Percentiles rank a stretch among this genome's conserved stretches.
Evolutionary conservation across 2,113 vertebrate species (phyloP).

Genomic region (Dolichotis patagonum): DNA sequence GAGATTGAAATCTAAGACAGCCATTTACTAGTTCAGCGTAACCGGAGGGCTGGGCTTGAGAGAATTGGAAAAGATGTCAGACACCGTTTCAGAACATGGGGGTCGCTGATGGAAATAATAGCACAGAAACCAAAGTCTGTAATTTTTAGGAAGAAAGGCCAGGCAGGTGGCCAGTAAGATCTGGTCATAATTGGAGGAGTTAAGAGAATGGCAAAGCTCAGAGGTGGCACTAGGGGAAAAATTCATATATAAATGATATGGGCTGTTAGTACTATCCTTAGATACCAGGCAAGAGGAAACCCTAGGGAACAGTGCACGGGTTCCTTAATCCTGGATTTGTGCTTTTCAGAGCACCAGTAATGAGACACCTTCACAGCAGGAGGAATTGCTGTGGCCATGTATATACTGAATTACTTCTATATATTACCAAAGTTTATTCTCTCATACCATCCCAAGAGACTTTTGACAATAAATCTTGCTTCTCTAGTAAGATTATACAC

Average conservation of each 20-base stretch:
- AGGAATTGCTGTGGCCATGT: neutral
- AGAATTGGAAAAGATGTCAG: neutral
- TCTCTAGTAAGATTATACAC: slow-evolving; percentile 49
- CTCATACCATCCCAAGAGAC: slow-evolving; percentile 21
- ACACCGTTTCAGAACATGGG: neutral
- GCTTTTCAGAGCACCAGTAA: slow-evolving; percentile 51
- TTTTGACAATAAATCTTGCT: slow-evolving; percentile 47
- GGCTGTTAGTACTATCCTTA: slow-evolving; percentile 30
- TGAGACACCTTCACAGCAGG: slow-evolving; percentile 53
- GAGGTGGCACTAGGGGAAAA: neutral
- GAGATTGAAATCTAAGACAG: slow-evolving; percentile 7
- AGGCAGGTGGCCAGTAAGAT: slow-evolving; percentile 22
- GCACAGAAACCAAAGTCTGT: neutral
- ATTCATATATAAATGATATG: slow-evolving; percentile 46
- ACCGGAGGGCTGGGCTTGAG: neutral
- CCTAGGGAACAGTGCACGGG: neutral
- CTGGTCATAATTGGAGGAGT: slow-evolving; percentile 26
- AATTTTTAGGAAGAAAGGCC: slow-evolving; percentile 13
- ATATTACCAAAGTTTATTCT: neutral
- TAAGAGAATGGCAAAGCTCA: slow-evolving; percentile 25
- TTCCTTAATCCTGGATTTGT: slow-evolving; percentile 25
- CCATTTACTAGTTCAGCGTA: neutral
- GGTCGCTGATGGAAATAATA: neutral
- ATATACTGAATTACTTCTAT: slow-evolving; percentile 17
- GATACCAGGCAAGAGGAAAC: slow-evolving; percentile 20